A percentile compares a stretch with the other conserved stretches of the same genome.
Evolutionary conservation across 2,888 invertebrate genomes (phyloP).

Genomic region (Aphrophora alni): DNA sequence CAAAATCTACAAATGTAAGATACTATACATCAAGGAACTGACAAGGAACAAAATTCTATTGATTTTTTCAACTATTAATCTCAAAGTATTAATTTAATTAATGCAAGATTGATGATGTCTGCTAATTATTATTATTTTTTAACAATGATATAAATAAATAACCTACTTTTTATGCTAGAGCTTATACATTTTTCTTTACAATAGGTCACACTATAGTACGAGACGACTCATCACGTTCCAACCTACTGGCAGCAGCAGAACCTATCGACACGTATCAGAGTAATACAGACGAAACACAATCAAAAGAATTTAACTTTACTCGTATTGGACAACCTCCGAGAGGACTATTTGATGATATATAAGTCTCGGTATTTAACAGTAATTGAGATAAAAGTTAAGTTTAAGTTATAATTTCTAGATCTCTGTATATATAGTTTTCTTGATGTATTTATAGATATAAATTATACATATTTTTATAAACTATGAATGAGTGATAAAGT

Average conservation of each 20-base stretch:
- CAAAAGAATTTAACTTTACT: constrained; percentile 32
- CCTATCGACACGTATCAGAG: constrained; percentile 46
- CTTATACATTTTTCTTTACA: too few relatives aligned
- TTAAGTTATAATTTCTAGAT: background rate
- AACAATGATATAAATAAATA: too few relatives aligned
- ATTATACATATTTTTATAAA: background rate
- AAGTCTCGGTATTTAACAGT: constrained; percentile 51
- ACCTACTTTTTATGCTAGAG: too few relatives aligned
- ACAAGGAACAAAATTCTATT: too few relatives aligned
- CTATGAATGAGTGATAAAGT: too few relatives aligned
- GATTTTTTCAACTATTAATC: too few relatives aligned
- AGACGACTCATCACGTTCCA: constrained; percentile 45
- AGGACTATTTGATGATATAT: constrained; percentile 86
- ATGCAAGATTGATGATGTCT: too few relatives aligned
- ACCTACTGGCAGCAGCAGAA: constrained; percentile 45
- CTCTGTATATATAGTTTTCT: background rate
- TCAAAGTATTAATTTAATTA: too few relatives aligned
- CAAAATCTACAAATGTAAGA: too few relatives aligned
- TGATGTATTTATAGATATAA: background rate
- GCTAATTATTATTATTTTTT: too few relatives aligned
- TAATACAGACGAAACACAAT: constrained; percentile 26
- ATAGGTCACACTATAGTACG: constrained; percentile 41
- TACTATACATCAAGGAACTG: too few relatives aligned
- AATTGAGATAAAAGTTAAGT: background rate
- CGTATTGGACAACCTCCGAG: constrained; percentile 73